Conservation (phyloP, 2,797 vertebrate genomes). For the Schizopygopsis malacanthus region DNA sequence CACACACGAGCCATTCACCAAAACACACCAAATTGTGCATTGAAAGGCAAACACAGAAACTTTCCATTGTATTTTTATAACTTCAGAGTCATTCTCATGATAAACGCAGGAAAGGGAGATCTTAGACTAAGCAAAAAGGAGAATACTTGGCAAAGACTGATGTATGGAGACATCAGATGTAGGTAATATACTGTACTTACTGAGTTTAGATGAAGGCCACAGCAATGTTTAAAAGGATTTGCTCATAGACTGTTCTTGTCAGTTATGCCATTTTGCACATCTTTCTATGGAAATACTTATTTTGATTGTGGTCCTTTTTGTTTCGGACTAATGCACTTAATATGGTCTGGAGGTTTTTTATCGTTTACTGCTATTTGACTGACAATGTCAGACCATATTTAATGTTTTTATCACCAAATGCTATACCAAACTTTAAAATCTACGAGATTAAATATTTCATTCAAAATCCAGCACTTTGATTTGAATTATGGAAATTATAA, state of each 20-base stretch:
- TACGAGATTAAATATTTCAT: neutral
- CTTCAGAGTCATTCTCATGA: slow-evolving; percentile 28
- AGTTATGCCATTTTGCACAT: slow-evolving; percentile 65
- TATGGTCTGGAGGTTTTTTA: slow-evolving; percentile 16
- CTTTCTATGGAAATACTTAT: slow-evolving; percentile 31
- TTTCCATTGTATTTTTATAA: slow-evolving; percentile 79
- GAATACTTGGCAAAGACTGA: slow-evolving; percentile 64
- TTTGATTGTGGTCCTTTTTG: slow-evolving; percentile 20
- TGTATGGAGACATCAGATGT: slow-evolving; percentile 43
- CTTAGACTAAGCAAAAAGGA: slow-evolving; percentile 11
- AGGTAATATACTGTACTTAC: slow-evolving; percentile 42
- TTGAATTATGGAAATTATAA: slow-evolving; percentile 6
- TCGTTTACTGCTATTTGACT: slow-evolving; percentile 3
- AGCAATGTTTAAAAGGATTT: slow-evolving; percentile 68
- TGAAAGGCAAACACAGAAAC: slow-evolving; percentile 89
- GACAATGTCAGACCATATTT: slow-evolving; percentile 20
- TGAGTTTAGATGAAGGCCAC: slow-evolving; percentile 76
- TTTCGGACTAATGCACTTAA: slow-evolving; percentile 38
- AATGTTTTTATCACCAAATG: neutral
- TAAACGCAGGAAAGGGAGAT: slow-evolving; percentile 7
- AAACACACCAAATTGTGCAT: slow-evolving; percentile 85
- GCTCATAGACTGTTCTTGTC: slow-evolving; percentile 45
- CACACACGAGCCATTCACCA: slow-evolving; percentile 74
- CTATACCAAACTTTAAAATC: slow-evolving; percentile 28
- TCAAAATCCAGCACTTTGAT: slow-evolving; percentile 46